These are phyloP conservation scores for Stenchaetothrips biformis DNA, from an alignment of 2,888 invertebrate genomes.

Conservation along the genomic window DNA sequence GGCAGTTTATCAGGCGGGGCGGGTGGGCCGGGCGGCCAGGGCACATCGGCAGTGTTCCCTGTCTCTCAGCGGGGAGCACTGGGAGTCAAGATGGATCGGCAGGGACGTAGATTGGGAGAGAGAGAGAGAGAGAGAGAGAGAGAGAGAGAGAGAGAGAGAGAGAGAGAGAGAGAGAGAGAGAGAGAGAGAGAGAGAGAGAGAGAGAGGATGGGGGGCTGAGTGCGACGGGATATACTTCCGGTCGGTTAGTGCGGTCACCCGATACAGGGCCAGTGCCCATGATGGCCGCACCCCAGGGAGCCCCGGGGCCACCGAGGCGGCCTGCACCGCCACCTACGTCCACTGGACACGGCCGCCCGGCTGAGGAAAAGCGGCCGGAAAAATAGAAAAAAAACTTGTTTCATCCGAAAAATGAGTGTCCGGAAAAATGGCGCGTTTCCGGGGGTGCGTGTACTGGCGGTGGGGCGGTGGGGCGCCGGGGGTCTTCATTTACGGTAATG, in stretches of 20 bases:
- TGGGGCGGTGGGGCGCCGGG: not conserved
- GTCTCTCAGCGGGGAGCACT: not conserved
- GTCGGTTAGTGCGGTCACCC: constrained; percentile 19
- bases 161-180: not conserved
- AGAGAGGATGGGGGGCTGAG: not conserved
- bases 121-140: not conserved
- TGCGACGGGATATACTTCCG: not conserved
- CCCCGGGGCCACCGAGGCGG: not conserved
- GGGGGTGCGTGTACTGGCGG: too few species aligned
- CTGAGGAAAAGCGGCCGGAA: too few species aligned
- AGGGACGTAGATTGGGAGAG: not conserved
- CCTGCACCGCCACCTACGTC: not conserved
- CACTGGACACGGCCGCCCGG: too few species aligned
- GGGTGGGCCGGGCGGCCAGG: too few species aligned
- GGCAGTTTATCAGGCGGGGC: not conserved
- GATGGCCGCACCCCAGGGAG: not conserved
- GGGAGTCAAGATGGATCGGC: not conserved
- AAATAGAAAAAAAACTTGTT: too few species aligned
- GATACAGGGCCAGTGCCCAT: not conserved
- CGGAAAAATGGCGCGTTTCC: too few species aligned
- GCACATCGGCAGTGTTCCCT: not conserved
- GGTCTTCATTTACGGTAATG: not conserved
- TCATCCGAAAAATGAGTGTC: too few species aligned
- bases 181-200: not conserved
- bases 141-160: not conserved